phyloP scores from a whole-genome alignment of 37 sponge, comb jelly and placozoan genomes.

The Oopsacas minuta region DNA sequence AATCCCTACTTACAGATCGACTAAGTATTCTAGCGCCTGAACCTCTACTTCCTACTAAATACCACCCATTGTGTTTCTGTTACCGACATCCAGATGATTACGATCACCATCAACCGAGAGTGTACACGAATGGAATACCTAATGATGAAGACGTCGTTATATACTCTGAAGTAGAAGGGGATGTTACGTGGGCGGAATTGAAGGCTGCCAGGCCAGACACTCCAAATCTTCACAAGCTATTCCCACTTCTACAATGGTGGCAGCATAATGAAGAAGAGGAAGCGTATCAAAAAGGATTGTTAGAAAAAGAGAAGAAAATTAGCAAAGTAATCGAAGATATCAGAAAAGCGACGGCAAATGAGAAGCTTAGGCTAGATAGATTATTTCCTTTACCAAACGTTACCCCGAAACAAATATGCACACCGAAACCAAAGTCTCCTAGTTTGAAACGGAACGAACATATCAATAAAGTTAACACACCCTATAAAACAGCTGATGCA shows the following conservation, averaged over 20 bases:
- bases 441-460: neutral
- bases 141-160: neutral
- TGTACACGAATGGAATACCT: neutral
- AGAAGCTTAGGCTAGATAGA: neutral
- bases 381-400: neutral
- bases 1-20: neutral
- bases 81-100: neutral
- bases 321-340: neutral
- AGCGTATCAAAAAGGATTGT: neutral
- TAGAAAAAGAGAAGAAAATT: neutral
- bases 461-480: neutral
- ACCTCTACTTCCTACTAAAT: conserved; percentile 3
- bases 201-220: neutral
- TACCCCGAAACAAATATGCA: neutral
- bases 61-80: neutral
- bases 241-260: neutral
- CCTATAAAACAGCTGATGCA: neutral
- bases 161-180: neutral
- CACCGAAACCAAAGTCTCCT: neutral
- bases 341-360: neutral
- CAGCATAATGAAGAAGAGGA: neutral
- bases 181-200: conserved; percentile 2
- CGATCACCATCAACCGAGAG: neutral
- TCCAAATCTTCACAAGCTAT: neutral
- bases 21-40: neutral